These are phyloP conservation scores for Listrodromus nycthemerus DNA, from an alignment of 2,888 invertebrate genomes.

Conservation along the genomic window DNA sequence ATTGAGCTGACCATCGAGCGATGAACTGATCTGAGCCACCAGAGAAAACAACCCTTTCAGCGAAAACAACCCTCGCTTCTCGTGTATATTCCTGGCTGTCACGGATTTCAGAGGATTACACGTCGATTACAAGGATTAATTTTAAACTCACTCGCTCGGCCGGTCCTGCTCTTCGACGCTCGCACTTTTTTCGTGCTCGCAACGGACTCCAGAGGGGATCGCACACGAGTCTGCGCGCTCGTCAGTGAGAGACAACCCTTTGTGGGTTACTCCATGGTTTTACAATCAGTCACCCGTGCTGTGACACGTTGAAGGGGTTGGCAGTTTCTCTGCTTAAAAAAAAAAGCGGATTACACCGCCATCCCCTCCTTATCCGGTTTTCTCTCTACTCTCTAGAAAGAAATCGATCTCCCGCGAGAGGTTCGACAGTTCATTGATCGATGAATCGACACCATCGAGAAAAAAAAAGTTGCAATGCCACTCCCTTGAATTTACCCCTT, in stretches of 20 bases:
- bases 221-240: background rate
- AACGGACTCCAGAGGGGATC: constrained; percentile 25
- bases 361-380: constrained; percentile 34
- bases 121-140: constrained; percentile 84
- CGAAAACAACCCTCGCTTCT: constrained; percentile 9
- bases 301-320: constrained; percentile 83
- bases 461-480: background rate
- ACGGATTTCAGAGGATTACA: constrained; percentile 84
- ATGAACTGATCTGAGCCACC: constrained; percentile 39
- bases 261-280: constrained; percentile 84
- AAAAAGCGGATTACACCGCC: constrained; percentile 82
- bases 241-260: constrained; percentile 73
- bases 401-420: constrained; percentile 30
- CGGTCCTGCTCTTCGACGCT: constrained; percentile 44
- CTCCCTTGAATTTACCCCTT: constrained; percentile 28
- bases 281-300: constrained; percentile 84
- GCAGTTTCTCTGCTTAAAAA: constrained; percentile 73
- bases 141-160: constrained; percentile 78
- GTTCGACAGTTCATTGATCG: constrained; percentile 61
- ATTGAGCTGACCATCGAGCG: constrained; percentile 61
- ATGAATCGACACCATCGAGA: constrained; percentile 40
- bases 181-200: constrained; percentile 47
- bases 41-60: constrained; percentile 47
- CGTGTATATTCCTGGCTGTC: constrained; percentile 72
- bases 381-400: constrained; percentile 55